Conservation (phyloP, 2,797 vertebrate species). For the Pseudomugil gertrudae region DNA sequence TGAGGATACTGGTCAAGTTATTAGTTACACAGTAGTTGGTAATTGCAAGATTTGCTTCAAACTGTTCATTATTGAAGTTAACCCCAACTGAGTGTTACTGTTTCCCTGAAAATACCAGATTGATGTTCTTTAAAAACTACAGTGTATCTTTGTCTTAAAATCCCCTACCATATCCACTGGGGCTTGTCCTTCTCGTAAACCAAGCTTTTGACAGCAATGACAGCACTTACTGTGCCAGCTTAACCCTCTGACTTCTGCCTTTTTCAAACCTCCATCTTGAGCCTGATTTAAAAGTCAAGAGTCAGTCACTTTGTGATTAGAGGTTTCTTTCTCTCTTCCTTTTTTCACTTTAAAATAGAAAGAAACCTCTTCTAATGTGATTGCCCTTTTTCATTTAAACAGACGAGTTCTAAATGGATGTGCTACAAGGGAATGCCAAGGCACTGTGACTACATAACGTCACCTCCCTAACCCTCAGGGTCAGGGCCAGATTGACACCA, state of each 20-base stretch:
- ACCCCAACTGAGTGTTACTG: background rate
- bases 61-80: too few relatives aligned
- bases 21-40: constrained; percentile 2
- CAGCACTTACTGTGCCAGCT: constrained; percentile 52
- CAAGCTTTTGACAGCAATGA: constrained; percentile 39
- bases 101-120: background rate
- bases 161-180: constrained; percentile 31
- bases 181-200: background rate
- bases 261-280: constrained; percentile 54
- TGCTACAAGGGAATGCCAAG: constrained; percentile 78
- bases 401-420: constrained; percentile 67
- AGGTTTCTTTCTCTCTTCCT: constrained; percentile 40
- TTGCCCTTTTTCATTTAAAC: constrained; percentile 83
- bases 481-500: constrained; percentile 87
- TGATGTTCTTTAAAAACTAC: background rate
- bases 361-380: constrained; percentile 80
- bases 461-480: constrained; percentile 85
- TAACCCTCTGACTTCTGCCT: constrained; percentile 67
- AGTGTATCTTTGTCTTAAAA: background rate
- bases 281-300: constrained; percentile 74
- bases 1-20: background rate
- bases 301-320: constrained; percentile 58
- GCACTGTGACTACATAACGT: constrained; percentile 84
- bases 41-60: background rate
- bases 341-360: constrained; percentile 68